Conservation (phyloP, 2,888 invertebrate species). For the Cephus pygmeus region DNA sequence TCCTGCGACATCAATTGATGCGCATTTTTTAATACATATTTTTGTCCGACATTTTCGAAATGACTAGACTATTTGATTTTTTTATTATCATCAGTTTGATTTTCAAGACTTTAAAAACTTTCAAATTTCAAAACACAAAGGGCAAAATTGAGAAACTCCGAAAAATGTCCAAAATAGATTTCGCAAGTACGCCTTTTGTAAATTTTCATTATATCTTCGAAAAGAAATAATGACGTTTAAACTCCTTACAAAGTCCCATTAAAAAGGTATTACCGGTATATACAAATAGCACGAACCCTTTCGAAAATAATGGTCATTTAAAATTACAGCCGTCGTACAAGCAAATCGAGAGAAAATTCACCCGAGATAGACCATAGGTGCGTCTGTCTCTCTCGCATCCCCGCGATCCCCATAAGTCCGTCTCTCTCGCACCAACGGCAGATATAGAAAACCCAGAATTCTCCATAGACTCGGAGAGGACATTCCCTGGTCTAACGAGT, state of each 20-base stretch:
- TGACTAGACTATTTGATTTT: no score
- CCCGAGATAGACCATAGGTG: neutral
- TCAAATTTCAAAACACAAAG: no score
- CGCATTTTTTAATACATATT: no score
- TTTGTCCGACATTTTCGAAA: neutral
- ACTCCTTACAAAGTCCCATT: neutral
- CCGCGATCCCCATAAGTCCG: neutral
- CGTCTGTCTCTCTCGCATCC: neutral
- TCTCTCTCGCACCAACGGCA: neutral
- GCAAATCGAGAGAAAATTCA: neutral
- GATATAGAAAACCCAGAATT: neutral
- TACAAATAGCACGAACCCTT: neutral
- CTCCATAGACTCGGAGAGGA: neutral
- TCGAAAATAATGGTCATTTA: neutral
- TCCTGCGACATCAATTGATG: neutral
- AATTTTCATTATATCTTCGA: no score
- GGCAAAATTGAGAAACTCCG: no score
- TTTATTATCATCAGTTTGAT: no score
- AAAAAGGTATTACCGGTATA: neutral
- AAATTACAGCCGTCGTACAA: neutral
- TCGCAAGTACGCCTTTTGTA: no score
- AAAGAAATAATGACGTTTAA: neutral
- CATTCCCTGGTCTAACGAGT: neutral
- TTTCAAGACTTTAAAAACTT: no score
- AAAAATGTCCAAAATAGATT: no score